Evolutionary conservation across 1,140 invertebrate genomes (phyloP), one percentile per base, ranked within the genome.

Genomic region (Aphaenogaster floridana): DNA sequence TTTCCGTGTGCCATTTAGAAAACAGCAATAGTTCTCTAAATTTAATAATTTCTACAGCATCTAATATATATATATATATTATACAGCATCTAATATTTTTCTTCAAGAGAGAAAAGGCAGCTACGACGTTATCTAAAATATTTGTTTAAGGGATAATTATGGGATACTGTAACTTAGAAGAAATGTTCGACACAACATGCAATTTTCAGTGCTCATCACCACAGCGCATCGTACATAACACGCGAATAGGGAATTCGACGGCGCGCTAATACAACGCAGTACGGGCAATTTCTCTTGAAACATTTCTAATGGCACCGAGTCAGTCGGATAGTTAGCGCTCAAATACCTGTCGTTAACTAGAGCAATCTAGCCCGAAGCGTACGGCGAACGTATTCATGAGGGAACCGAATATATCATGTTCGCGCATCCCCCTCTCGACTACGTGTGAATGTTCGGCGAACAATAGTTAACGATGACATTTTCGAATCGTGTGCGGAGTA

Each of bases 271-370:
- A 87, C 66, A 84, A 72, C 72, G 66, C 71, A 42, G 64, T 77
- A 74, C 85, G 48, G 72, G 79, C 79, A 89, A 89, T 90, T 87
- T 89, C 89, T 90, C 89, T 52, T 39, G 85, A 81, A 87, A 89
- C 88, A 80, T 90, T 91, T 88, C 69, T 83, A 90, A 88, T 84
- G 86, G 71, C 89, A 84, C 39, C 86, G 86, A 90, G 77, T 87
- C 72, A 66, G 88, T 88, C 63, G 80, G 68, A 78, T 91, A 90
- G 89, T 91, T 90, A 80, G 83, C 84, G 80, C 69, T 80, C 71
- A 78, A 90, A 91, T 88, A 90, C 81, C 81, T 88, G 89, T 90
- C 90, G 89, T 90, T 91, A 91, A 91, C 90, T 90, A 86, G 89
- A 86, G 80, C 89, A 90, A 90, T 90, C 88, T 91, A 80, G 64